Conservation (phyloP, 2,888 invertebrate genomes). For the Macrosoma leucophasiata region DNA sequence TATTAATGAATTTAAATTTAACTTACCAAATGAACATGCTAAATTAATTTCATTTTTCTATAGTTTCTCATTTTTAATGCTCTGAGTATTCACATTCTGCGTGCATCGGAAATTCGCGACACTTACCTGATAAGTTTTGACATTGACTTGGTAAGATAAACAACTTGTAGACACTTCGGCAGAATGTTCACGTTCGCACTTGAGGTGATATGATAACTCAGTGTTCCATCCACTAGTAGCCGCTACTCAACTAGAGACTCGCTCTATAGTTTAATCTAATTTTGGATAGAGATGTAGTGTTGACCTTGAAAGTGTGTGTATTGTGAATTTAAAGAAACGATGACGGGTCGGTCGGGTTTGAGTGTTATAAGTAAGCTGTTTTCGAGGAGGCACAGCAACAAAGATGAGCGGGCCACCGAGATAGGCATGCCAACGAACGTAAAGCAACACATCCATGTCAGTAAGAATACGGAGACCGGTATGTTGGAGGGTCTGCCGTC, state of each 20-base stretch:
- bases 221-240: conserved; percentile 60
- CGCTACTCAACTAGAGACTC: conserved; percentile 55
- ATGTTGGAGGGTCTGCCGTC: conserved; percentile 90
- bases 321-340: conserved; percentile 46
- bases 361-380: conserved; percentile 69
- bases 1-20: no score
- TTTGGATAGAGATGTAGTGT: conserved; percentile 48
- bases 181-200: no score
- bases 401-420: conserved; percentile 74
- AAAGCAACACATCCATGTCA: conserved; percentile 90
- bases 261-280: conserved; percentile 36
- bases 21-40: no score
- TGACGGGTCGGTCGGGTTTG: conserved; percentile 66
- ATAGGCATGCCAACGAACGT: conserved; percentile 92
- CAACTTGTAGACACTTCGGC: no score
- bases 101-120: no score
- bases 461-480: conserved; percentile 87
- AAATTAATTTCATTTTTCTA: no score
- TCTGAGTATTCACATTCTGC: no score
- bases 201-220: no score
- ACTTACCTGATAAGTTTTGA: no score
- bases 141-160: no score
- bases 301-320: conserved; percentile 35
- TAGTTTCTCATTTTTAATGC: no score
- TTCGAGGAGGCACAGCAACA: conserved; percentile 57